Conservation (phyloP, 2,797 vertebrate genomes). For the Poecilia velifera region DNA sequence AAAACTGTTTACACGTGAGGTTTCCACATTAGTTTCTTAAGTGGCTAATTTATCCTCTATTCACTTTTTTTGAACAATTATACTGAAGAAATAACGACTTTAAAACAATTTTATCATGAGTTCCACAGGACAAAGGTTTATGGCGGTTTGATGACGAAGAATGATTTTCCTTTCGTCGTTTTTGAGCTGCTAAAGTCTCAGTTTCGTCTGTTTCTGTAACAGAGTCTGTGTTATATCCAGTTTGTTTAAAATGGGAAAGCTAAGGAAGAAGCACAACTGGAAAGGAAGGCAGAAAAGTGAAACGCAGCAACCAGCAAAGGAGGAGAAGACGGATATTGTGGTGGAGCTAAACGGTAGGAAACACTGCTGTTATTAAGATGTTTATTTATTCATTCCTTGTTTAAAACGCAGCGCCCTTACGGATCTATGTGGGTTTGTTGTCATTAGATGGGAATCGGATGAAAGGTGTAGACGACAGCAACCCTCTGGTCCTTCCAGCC, state of each 20-base stretch:
- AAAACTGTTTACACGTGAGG: constrained; percentile 72
- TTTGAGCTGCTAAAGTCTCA: not conserved
- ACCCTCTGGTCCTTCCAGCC: constrained; percentile 87
- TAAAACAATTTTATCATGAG: not conserved
- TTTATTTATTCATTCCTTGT: not conserved
- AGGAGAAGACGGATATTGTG: constrained; percentile 59
- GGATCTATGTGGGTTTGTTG: not conserved
- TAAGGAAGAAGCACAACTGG: constrained; percentile 87
- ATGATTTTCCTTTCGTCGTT: not conserved
- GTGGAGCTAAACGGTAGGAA: constrained; percentile 78
- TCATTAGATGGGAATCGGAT: constrained; percentile 75
- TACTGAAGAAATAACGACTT: constrained; percentile 20
- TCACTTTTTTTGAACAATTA: fast-evolving
- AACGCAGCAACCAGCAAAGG: constrained; percentile 29
- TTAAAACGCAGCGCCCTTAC: not conserved
- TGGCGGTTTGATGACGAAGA: not conserved
- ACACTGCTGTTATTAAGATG: not conserved
- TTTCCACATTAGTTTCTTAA: not conserved
- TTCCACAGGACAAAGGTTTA: not conserved
- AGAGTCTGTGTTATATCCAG: not conserved
- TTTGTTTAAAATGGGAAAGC: constrained; percentile 80
- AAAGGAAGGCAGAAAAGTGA: constrained; percentile 80
- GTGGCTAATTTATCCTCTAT: not conserved
- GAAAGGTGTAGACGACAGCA: constrained; percentile 92
- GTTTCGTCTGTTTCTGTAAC: not conserved